Conservation (phyloP, 2,113 vertebrate species). For the Emydocephalus ijimae region DNA sequence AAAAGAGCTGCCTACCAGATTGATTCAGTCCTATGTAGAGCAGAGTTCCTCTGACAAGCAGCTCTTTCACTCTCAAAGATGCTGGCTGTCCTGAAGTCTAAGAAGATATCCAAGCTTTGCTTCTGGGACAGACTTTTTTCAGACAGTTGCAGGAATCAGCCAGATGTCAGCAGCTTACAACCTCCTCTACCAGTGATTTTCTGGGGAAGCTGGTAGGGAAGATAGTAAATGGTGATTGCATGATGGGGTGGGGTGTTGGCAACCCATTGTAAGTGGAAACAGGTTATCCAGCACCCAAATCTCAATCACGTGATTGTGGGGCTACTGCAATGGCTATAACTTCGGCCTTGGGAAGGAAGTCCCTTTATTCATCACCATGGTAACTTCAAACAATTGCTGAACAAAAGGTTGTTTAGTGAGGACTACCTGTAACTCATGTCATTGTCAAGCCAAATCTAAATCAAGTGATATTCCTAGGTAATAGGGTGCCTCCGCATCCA, state of each 20-base stretch:
- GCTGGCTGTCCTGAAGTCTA: not conserved
- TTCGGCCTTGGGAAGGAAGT: too few species aligned
- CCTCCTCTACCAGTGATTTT: not conserved
- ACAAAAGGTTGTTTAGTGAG: too few species aligned
- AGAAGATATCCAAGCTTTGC: not conserved
- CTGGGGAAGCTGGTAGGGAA: not conserved
- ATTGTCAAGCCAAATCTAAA: not conserved
- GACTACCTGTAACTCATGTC: not conserved
- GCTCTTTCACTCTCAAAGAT: not conserved
- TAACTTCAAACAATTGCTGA: too few species aligned
- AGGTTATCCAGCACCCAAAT: not conserved
- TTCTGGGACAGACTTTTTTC: not conserved
- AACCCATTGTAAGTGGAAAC: not conserved
- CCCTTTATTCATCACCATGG: too few species aligned
- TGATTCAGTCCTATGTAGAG: not conserved
- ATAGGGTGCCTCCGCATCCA: not conserved
- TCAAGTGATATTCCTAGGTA: not conserved
- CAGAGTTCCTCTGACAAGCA: not conserved
- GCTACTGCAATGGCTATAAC: not conserved
- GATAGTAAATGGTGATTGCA: not conserved
- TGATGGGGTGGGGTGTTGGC: not conserved
- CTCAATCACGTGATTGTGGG: not conserved
- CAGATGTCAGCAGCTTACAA: not conserved
- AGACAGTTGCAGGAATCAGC: too few species aligned
- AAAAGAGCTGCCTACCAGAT: not conserved